Evolutionary conservation across 2,113 vertebrate genomes (phyloP).

Genomic region (Gopherus flavomarginatus): DNA sequence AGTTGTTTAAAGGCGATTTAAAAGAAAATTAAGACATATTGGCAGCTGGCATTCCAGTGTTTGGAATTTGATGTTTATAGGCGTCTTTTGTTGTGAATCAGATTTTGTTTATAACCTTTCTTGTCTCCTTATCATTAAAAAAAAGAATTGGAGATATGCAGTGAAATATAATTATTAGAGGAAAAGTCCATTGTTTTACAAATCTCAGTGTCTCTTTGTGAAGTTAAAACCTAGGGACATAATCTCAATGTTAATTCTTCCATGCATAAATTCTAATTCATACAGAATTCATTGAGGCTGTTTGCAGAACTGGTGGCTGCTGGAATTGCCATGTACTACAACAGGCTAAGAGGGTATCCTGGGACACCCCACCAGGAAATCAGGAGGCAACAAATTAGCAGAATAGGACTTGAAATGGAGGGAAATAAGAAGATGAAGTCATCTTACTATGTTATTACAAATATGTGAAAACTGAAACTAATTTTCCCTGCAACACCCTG

Average conservation of each 20-base stretch:
- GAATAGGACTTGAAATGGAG: neutral
- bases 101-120: neutral
- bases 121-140: neutral
- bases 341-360: neutral
- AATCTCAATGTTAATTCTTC: slow-evolving; percentile 2
- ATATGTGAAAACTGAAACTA: neutral
- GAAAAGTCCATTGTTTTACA: neutral
- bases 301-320: neutral
- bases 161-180: slow-evolving; percentile 13
- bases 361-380: neutral
- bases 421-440: neutral
- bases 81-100: neutral
- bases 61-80: slow-evolving; percentile 28
- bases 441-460: neutral
- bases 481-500: neutral
- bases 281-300: neutral
- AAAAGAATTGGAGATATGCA: neutral
- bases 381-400: neutral
- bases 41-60: neutral
- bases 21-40: neutral
- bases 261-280: neutral
- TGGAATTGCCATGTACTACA: neutral
- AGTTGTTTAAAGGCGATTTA: neutral
- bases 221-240: neutral
- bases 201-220: neutral